phyloP scores from a whole-genome alignment of 2,888 invertebrate species.

The Heliothis peltigera region DNA sequence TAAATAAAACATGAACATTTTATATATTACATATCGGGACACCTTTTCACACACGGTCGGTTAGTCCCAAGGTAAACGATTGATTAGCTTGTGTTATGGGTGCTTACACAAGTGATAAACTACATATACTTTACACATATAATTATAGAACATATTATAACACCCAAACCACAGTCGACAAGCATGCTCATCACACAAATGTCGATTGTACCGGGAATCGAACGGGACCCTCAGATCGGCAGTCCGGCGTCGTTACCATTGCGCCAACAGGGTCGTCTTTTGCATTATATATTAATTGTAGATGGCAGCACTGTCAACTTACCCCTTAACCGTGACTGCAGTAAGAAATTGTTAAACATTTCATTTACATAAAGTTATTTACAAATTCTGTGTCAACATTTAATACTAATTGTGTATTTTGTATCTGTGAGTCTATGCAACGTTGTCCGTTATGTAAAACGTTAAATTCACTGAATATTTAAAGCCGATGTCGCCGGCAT shows the following conservation, averaged over 20 bases:
- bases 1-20: no score
- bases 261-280: slow-evolving; percentile 5
- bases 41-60: no score
- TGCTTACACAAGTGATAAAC: no score
- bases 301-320: slow-evolving; percentile 16
- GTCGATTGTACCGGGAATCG: no score
- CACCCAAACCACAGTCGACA: no score
- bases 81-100: no score
- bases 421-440: slow-evolving; percentile 57
- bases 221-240: no score
- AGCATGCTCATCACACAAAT: no score
- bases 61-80: no score
- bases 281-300: slow-evolving; percentile 4
- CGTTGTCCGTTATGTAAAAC: slow-evolving; percentile 58
- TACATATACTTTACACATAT: no score
- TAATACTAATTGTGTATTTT: slow-evolving; percentile 68
- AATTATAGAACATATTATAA: not conserved
- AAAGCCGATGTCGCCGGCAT: slow-evolving; percentile 31
- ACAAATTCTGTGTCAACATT: slow-evolving; percentile 61
- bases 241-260: no score
- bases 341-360: slow-evolving; percentile 52
- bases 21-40: no score
- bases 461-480: slow-evolving; percentile 61
- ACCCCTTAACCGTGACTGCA: slow-evolving; percentile 30
- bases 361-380: slow-evolving; percentile 63